These are phyloP conservation scores for Terrapene triunguis DNA, from an alignment of 2,113 vertebrate species.

Conservation along the genomic window DNA sequence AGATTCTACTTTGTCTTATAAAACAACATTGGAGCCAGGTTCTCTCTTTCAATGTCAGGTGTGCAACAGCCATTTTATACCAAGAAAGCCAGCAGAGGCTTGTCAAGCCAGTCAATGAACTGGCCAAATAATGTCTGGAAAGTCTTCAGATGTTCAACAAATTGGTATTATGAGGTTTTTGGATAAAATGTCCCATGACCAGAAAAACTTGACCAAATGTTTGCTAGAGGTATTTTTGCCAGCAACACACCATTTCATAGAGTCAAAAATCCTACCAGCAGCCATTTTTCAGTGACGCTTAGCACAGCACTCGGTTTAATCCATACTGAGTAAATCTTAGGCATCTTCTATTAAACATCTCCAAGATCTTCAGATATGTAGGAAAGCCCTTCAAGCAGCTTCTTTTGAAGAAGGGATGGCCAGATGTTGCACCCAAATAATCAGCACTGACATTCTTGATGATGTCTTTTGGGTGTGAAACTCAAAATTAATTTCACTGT, in stretches of 20 bases:
- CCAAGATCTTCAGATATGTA: not conserved
- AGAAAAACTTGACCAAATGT: not conserved
- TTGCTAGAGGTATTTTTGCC: not conserved
- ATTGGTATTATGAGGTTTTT: not conserved
- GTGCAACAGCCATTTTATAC: not conserved
- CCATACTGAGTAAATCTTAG: not conserved
- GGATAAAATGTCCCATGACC: not conserved
- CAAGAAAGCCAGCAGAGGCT: not conserved
- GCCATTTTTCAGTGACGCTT: too few species aligned
- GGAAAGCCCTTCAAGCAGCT: not conserved
- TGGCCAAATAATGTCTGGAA: not conserved
- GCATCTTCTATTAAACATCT: not conserved
- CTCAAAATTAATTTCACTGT: not conserved
- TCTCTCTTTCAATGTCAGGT: not conserved
- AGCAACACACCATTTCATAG: not conserved
- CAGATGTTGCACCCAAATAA: not conserved
- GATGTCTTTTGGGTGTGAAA: not conserved
- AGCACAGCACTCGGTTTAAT: not conserved
- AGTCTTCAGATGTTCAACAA: not conserved
- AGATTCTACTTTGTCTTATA: not conserved
- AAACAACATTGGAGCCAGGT: too few species aligned
- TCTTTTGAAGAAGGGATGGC: too few species aligned
- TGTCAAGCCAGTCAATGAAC: not conserved
- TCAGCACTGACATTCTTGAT: not conserved
- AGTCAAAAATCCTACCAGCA: not conserved